Evolutionary conservation across 2,113 vertebrate genomes (phyloP).

Genomic region (Geococcyx californianus): DNA sequence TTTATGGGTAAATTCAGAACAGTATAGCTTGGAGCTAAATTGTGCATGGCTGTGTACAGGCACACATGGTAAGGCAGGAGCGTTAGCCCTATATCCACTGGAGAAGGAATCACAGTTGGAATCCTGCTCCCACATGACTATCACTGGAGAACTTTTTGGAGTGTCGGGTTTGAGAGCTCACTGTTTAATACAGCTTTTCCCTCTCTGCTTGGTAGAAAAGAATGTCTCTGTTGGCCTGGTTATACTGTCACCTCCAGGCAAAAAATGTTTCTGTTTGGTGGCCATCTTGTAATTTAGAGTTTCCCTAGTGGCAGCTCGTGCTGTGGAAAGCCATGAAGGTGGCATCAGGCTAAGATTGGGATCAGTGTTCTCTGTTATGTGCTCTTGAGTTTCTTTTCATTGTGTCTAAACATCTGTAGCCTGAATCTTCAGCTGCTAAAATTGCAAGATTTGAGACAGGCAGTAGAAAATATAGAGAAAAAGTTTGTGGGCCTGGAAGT

Average conservation of each 20-base stretch:
- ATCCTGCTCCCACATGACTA: neutral
- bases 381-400: neutral
- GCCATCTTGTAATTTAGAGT: neutral
- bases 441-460: neutral
- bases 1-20: neutral
- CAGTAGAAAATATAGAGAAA: neutral
- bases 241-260: neutral
- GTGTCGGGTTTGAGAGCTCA: neutral
- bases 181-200: neutral
- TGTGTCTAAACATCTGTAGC: neutral
- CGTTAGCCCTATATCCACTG: neutral
- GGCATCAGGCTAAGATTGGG: neutral
- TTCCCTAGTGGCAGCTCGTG: neutral
- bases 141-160: neutral
- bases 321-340: neutral
- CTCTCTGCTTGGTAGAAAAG: neutral
- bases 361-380: neutral
- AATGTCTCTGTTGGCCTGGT: neutral
- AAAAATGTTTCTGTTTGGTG: neutral
- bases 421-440: neutral
- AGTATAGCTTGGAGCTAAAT: neutral
- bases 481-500: neutral
- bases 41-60: neutral
- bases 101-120: neutral
- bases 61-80: neutral